Base-by-base conservation (phyloP, 2,888 invertebrate genomes). In the Idaea dimidiata region DNA sequence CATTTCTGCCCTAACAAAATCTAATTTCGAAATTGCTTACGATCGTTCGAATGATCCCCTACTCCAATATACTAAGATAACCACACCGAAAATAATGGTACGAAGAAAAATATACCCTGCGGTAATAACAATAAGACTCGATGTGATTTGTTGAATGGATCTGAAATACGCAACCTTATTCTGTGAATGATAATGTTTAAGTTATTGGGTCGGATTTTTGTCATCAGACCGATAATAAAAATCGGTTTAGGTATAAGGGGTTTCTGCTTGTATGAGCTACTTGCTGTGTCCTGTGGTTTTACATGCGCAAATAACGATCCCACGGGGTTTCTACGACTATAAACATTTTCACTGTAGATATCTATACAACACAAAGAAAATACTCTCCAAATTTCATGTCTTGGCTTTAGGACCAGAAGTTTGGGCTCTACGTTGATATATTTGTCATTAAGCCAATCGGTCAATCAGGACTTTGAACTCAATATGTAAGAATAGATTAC, bases 1-100 rank as follows among this genome's bases (percentile, higher is more conserved):
- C 64, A 71, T 66, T 67, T 62, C 58, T 75, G 71, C 72, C 75
- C 76, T 73, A 71, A 75, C 78, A 71, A 78, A 81, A 80, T 79
- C 81, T 81, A 83, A 86, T 86, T 86, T 83, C 75, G 80, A 81
- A 82, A 84, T 86, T 84, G 86, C 84, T 82, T 83, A 82, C 82
- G 79, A 80, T 80, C 79, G 75, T 77, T 74, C 76, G 74, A 80
- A 80, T 78, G 76, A 77, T 78, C 76, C 79, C 72, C 77, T 75
- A 76, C 76, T 79, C 75, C 75, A 67, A 68, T 69, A 69, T 69
- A 69, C 66, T 67, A 68, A 62, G 62, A 66, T 71, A 68, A 73
- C 73, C 67, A 67, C 69, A 70, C 70, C 73, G 69, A 71, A 66
- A 71, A 66, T 65, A 62, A 69, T 67, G 55, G 31, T 55, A 58